A percentile compares a stretch with the other conserved stretches of the same genome.
Evolutionary conservation across 2,797 vertebrate species (phyloP).

Genomic region (Anas capensis): DNA sequence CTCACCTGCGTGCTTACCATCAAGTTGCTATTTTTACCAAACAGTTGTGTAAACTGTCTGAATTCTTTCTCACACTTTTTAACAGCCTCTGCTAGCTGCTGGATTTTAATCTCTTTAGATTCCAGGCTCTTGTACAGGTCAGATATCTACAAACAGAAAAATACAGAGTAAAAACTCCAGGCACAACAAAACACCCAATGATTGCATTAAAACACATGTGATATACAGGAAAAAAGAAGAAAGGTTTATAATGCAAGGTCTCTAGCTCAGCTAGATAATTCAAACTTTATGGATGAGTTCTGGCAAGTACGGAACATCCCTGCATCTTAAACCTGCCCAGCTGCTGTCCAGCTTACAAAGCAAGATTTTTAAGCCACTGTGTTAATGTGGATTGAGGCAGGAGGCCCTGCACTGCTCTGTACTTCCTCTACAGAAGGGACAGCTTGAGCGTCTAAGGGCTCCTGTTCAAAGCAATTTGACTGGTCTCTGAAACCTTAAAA

Average conservation of each 20-base stretch:
- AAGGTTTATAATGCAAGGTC: background rate
- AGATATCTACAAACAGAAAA: conserved; percentile 82
- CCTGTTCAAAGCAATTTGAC: background rate
- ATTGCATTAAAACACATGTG: background rate
- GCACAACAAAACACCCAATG: background rate
- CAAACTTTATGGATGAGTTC: background rate
- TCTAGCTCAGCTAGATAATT: background rate
- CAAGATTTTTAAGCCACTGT: background rate
- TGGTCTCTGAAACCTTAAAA: background rate
- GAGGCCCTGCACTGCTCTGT: background rate
- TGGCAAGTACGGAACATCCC: background rate
- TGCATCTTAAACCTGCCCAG: background rate
- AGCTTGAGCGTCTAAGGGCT: background rate
- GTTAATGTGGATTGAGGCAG: too few species aligned
- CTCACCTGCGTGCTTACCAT: conserved; percentile 86
- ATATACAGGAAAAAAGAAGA: background rate
- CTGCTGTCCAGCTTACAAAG: background rate
- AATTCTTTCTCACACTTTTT: conserved; percentile 85
- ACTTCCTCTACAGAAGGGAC: background rate
- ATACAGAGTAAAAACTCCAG: background rate
- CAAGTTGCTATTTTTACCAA: conserved; percentile 80
- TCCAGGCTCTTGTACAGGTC: conserved; percentile 85
- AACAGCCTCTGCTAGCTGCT: conserved; percentile 82
- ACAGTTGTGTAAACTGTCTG: conserved; percentile 80
- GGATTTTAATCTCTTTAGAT: conserved; percentile 86